Conservation (phyloP, 64 coral and sea anemone genomes). For the Actinia equina region DNA sequence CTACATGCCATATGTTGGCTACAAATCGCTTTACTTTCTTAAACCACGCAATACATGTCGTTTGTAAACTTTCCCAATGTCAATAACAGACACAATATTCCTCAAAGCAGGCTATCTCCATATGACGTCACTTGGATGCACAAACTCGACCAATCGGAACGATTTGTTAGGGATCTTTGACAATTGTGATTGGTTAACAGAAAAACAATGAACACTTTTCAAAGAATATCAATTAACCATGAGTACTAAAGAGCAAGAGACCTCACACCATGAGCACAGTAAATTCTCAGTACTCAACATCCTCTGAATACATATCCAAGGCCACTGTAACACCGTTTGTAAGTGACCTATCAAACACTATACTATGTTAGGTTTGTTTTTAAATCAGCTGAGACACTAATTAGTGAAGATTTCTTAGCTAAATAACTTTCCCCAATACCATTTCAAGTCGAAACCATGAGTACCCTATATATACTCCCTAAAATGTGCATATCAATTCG, state of each 20-base stretch:
- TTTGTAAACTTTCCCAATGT: conserved; percentile 8
- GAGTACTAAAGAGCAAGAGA: neutral
- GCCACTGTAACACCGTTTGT: neutral
- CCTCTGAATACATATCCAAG: neutral
- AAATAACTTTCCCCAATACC: no score
- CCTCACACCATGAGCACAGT: conserved; percentile 37
- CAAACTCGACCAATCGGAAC: conserved; percentile 7
- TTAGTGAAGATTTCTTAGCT: no score
- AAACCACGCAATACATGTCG: neutral
- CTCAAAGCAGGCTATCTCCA: neutral
- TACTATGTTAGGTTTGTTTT: neutral
- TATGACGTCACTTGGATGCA: conserved; percentile 24
- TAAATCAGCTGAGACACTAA: neutral
- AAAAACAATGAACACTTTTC: neutral
- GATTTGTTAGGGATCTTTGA: neutral
- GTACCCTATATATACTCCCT: neutral
- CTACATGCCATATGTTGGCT: neutral
- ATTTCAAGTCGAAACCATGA: no score
- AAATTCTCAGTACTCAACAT: neutral
- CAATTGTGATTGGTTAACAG: neutral
- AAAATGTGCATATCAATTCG: neutral
- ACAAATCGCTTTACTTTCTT: neutral
- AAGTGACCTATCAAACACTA: neutral
- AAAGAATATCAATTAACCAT: neutral
- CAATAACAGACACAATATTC: conserved; percentile 8